Evolutionary conservation across 2,797 vertebrate genomes (phyloP), one percentile per base, ranked within the genome.

Genomic region (Crenichthys baileyi): DNA sequence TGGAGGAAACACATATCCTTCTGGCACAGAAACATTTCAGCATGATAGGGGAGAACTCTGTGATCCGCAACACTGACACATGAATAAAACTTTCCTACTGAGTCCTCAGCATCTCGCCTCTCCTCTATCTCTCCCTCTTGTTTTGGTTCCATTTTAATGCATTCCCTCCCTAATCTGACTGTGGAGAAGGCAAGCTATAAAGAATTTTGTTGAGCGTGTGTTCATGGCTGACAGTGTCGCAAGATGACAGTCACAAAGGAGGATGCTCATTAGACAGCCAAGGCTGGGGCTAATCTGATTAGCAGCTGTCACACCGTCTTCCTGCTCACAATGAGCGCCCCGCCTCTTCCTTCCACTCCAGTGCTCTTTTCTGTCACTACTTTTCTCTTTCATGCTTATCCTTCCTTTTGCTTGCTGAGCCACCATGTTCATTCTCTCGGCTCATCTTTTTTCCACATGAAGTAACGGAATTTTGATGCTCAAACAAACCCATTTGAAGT

Each of bases 221-320:
- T 94, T 94, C 94, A 95, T 92, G 95, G 91, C 92, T 92, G 93
- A 93, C 90, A 79, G 91, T 85, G 85, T 90, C 86, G 88, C 83
- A 91, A 94, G 94, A 94, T 92, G 92, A 94, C 91, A 91, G 93
- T 94, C 94, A 95, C 94, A 95, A 94, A 94, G 93, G 87, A 94
- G 88, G 90, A 90, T 88, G 90, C 95, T 96, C 95, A 96, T 96
- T 96, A 96, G 94, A 93, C 93, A 92, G 94, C 93, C 92, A 84
- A 86, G 92, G 90, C 93, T 92, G 91, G 89, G 89, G 91, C 92
- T 95, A 96, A 96, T 95, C 95, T 95, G 95, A 95, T 96, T 95
- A 96, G 91, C 94, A 95, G 93, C 93, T 95, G 94, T 95, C 94
- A 95, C 91, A 93, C 85, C 75, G 73, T 87, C 93, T 94, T 95